Evolutionary conservation across 2,113 vertebrate genomes (phyloP).

Genomic region (Climacteris rufus): DNA sequence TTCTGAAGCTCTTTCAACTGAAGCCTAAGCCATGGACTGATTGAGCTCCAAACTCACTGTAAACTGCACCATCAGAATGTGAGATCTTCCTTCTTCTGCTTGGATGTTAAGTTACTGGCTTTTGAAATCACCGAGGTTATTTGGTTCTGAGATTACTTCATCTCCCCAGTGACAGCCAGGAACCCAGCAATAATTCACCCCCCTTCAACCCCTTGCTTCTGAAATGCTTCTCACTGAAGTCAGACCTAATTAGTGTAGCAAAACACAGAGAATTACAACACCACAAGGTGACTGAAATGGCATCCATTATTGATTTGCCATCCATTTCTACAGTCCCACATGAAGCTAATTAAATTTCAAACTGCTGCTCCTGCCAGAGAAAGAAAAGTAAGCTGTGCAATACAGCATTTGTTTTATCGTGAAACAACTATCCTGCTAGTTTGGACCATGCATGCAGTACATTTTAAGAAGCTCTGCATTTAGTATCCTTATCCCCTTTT

Average conservation of each 20-base stretch:
- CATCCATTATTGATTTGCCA: slow-evolving; percentile 59
- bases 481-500: not conserved
- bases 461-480: not conserved
- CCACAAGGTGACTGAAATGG: slow-evolving; percentile 51
- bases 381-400: not conserved
- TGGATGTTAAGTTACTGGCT: not conserved
- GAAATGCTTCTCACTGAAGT: slow-evolving; percentile 26
- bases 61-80: not conserved
- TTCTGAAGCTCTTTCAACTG: not conserved
- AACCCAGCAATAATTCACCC: slow-evolving; percentile 7
- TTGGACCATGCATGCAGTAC: not conserved
- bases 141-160: not conserved
- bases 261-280: slow-evolving; percentile 50
- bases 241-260: slow-evolving; percentile 23
- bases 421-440: not conserved
- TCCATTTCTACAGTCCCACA: slow-evolving; percentile 21
- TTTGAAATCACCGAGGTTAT: not conserved
- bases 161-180: not conserved
- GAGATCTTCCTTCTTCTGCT: not conserved
- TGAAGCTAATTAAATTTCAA: slow-evolving; percentile 60
- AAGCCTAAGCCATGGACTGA: not conserved
- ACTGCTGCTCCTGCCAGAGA: not conserved
- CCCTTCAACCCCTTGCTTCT: not conserved
- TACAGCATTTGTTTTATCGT: not conserved
- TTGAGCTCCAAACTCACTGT: not conserved